Evolutionary conservation across 2,113 vertebrate species (phyloP).

Genomic region (Theristicus caerulescens): DNA sequence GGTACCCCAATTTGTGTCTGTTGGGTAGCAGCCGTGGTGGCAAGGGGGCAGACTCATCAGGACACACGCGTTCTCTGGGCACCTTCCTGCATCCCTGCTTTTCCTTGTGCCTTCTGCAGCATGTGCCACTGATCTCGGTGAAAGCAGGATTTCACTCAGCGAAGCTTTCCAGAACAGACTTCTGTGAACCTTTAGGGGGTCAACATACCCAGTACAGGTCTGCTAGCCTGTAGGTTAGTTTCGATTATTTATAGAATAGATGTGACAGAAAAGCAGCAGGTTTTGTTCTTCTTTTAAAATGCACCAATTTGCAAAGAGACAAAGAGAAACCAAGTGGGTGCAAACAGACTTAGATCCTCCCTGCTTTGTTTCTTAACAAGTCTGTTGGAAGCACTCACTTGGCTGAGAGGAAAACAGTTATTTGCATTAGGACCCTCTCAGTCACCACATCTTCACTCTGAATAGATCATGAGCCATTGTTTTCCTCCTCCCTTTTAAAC

Average conservation of each 20-base stretch:
- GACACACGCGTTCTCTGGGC: neutral
- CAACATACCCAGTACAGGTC: neutral
- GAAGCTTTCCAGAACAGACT: neutral
- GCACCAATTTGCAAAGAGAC: neutral
- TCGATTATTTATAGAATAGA: neutral
- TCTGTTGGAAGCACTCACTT: neutral
- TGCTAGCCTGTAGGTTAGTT: neutral
- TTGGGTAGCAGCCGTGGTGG: neutral
- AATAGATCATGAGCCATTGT: neutral
- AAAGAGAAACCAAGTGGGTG: neutral
- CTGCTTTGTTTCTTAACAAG: neutral
- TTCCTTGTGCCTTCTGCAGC: neutral
- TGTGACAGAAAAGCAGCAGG: neutral
- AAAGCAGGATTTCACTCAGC: neutral
- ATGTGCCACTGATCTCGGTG: accelerated
- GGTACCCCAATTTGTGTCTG: neutral
- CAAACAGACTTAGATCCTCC: neutral
- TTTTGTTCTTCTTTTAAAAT: neutral
- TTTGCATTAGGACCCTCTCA: neutral
- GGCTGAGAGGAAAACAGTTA: neutral
- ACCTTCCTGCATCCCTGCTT: neutral
- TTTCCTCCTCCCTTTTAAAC: neutral
- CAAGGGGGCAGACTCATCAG: neutral
- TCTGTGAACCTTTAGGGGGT: neutral
- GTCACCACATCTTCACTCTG: neutral